Evolutionary conservation across 1,140 invertebrate species (phyloP).

Genomic region (Cydia strobilella): DNA sequence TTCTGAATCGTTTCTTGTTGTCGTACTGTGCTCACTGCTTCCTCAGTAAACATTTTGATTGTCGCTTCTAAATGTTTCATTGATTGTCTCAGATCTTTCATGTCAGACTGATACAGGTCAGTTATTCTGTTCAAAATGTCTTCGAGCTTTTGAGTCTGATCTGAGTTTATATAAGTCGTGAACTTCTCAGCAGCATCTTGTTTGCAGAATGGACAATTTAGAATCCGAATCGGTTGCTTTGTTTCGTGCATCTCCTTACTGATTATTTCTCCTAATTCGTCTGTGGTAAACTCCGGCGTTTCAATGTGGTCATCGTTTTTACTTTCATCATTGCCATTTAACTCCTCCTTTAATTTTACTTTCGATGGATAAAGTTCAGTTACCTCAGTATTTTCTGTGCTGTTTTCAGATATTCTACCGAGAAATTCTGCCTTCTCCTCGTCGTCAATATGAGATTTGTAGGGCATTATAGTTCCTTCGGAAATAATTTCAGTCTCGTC

Average conservation of each 20-base stretch:
- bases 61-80: not conserved
- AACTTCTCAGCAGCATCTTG: not conserved
- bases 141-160: not conserved
- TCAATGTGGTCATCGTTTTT: not conserved
- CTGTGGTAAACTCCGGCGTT: not conserved
- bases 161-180: not conserved
- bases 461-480: not conserved
- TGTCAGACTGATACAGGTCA: not conserved
- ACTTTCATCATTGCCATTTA: not conserved
- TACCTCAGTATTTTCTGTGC: not conserved
- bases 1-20: not conserved
- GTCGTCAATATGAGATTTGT: not conserved
- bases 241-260: not conserved
- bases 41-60: not conserved
- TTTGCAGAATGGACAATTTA: not conserved
- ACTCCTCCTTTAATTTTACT: not conserved
- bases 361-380: not conserved
- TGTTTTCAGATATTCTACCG: not conserved
- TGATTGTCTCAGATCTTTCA: not conserved
- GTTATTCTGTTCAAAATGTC: not conserved
- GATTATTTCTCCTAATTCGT: not conserved
- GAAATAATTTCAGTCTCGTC: not conserved
- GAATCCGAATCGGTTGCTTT: not conserved
- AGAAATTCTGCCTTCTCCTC: not conserved
- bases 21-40: not conserved